Evolutionary conservation across 2,797 vertebrate species (phyloP), one percentile per base, ranked within the genome.

Genomic region (Aphelocoma californica): DNA sequence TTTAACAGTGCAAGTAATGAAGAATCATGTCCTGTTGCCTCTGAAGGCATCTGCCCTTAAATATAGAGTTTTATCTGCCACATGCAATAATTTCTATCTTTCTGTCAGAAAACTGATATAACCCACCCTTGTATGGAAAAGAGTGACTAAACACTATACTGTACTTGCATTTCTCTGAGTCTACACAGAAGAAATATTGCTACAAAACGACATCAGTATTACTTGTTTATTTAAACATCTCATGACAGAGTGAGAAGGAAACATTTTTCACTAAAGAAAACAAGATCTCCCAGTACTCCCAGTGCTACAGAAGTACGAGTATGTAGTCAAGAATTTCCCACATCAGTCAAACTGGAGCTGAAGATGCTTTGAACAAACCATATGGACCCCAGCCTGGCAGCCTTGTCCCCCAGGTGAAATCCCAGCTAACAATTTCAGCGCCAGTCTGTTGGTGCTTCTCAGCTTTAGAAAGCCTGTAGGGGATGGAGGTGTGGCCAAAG

Each of bases 341-440:
- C 32, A 36, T 89, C 34, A 32, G 40, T 51, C 32, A 93, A 80
- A 87, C 10, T 60, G 45, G 25, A 92, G 82, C 85, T 53, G 47
- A 92, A 95, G 64, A 74, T 51, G 17, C 78, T 95, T 96, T 92
- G 75, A 95, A 80, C 45, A 94, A 96, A 45, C 18, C 32, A 70
- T 47, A 28, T 6, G 42, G 77, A 57, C 44, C 42, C 11, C 18
- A 79, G 42, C 7, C 60, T 92, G 77, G 85, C 40, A 96, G 45
- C 7, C 29, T 79, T 36, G 14, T 56, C 16, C 16, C 50, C 42
- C 65, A 18, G 54, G 51, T 86, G 73, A 96, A 97, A 95, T 89
- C 47, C 19, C 53, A 81, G 26, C 36, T 54, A 86, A 81, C 18
- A 58, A 34, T 69, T 73, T 40, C 66, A 74, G 20, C 75, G 44